Percentiles rank a stretch among this genome's conserved stretches.
phyloP scores from a whole-genome alignment of 2,113 vertebrate genomes.

The human region GRCh38 chr5:94218001-94218500 shows the following conservation, averaged over 20 bases:
- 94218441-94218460: neutral
- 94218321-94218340: neutral
- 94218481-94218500: neutral
- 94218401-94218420: neutral
- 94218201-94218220: neutral
- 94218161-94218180: neutral
- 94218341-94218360: neutral
- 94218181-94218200: neutral
- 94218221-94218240: neutral
- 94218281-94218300: neutral
- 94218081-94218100: neutral
- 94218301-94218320: neutral
- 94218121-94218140: neutral
- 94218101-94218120: neutral
- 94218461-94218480: neutral
- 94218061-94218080: neutral
- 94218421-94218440: neutral
- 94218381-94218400: neutral
- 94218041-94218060: neutral
- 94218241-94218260: neutral
- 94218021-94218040: neutral
- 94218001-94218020: neutral
- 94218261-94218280: neutral
- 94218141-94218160: neutral
- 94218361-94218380: neutral